Evolutionary conservation across 64 coral and sea anemone species (phyloP).

Genomic region (Trachythela sp.): DNA sequence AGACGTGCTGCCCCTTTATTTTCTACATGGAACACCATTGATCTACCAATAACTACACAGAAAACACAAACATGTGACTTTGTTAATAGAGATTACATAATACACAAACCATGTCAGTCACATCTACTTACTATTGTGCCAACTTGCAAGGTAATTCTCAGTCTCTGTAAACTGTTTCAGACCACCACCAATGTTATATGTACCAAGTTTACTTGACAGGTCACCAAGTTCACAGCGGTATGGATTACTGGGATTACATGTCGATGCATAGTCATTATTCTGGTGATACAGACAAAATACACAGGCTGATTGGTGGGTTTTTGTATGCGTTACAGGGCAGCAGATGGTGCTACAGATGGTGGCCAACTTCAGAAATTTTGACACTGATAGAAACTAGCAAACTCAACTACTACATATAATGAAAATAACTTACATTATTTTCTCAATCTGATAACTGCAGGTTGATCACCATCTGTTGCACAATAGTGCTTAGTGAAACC

Average conservation of each 20-base stretch:
- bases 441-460: no score
- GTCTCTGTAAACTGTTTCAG: slow-evolving; percentile 61
- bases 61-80: background rate
- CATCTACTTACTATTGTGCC: background rate
- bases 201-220: slow-evolving; percentile 58
- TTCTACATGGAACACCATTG: slow-evolving; percentile 59
- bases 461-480: no score
- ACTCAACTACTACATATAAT: no score
- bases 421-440: no score
- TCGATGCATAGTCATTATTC: slow-evolving; percentile 51
- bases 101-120: background rate
- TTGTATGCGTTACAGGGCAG: no score
- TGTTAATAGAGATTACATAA: background rate
- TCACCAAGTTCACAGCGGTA: slow-evolving; percentile 90
- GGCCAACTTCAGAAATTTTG: no score
- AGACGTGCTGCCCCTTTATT: slow-evolving; percentile 49
- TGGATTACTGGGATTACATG: slow-evolving; percentile 58
- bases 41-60: slow-evolving; percentile 68
- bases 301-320: no score
- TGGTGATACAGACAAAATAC: background rate
- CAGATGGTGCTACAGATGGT: no score
- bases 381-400: no score
- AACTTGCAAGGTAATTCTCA: slow-evolving; percentile 47
- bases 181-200: slow-evolving; percentile 63
- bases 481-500: no score